These are phyloP conservation scores for Chionis minor DNA, from an alignment of 2,113 vertebrate genomes.

Conservation along the genomic window DNA sequence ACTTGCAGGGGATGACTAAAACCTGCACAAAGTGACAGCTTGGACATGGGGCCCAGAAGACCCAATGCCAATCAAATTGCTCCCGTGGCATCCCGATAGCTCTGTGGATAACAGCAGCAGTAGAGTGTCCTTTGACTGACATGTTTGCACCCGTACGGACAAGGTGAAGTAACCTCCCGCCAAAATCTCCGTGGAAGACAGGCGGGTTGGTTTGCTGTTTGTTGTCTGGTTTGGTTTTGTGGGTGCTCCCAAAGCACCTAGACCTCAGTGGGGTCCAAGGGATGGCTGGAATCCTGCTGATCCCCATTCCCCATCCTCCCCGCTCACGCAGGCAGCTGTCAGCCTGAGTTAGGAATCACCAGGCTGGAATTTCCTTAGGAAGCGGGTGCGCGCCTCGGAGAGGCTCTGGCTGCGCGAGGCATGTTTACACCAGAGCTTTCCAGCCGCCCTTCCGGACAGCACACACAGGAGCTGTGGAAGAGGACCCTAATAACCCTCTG, in stretches of 20 bases:
- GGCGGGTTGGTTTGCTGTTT: not conserved
- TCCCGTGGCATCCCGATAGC: rapidly evolving
- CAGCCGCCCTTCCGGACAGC: not conserved
- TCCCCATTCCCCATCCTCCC: not conserved
- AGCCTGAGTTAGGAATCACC: not conserved
- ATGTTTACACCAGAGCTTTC: not conserved
- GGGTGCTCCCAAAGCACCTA: not conserved
- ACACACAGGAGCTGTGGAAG: not conserved
- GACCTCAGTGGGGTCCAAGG: not conserved
- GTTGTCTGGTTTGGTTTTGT: not conserved
- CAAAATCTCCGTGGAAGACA: not conserved
- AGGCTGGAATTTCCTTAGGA: constrained; percentile 55
- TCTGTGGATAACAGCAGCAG: not conserved
- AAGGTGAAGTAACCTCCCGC: not conserved
- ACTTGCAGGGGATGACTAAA: not conserved
- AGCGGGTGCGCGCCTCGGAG: not conserved
- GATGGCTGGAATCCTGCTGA: not conserved
- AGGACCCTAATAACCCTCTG: not conserved
- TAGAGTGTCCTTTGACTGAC: rapidly evolving
- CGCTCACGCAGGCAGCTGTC: rapidly evolving
- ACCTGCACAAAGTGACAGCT: not conserved
- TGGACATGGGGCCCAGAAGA: not conserved
- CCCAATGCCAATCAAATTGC: not conserved
- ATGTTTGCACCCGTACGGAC: not conserved
- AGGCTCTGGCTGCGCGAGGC: not conserved